Percentiles rank a stretch among this genome's conserved stretches.
These are phyloP conservation scores for Onychorhynchus coronatus DNA, from an alignment of 2,113 vertebrate species.

Conservation along the genomic window DNA sequence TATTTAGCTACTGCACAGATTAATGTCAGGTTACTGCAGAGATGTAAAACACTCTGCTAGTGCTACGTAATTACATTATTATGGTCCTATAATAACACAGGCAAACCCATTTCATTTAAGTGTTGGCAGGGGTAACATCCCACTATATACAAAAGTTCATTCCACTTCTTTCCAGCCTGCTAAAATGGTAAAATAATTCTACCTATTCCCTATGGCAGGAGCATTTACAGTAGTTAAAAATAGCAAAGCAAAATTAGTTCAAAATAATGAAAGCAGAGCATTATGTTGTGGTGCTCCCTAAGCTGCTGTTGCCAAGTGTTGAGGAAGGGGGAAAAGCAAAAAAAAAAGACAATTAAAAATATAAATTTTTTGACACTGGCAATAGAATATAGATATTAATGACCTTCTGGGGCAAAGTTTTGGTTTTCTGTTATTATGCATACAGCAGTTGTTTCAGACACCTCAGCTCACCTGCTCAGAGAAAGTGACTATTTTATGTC, in stretches of 20 bases:
- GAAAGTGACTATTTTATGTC: neutral
- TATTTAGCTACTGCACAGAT: neutral
- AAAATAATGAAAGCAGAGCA: conserved; percentile 22
- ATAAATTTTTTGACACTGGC: neutral
- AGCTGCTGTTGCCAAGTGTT: neutral
- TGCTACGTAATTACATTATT: conserved; percentile 46
- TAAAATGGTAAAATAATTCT: conserved; percentile 36
- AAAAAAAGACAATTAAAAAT: neutral
- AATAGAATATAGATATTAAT: neutral
- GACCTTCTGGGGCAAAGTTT: neutral
- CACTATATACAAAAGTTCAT: conserved; percentile 15
- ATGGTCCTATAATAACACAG: conserved; percentile 49
- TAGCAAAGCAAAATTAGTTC: neutral
- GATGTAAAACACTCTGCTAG: conserved; percentile 23
- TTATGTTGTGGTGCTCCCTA: neutral
- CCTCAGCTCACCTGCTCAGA: neutral
- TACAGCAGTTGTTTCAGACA: neutral
- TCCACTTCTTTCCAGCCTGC: conserved; percentile 33
- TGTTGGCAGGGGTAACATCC: conserved; percentile 43
- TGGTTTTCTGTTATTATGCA: neutral
- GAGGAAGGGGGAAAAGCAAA: neutral
- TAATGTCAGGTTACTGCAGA: conserved; percentile 11
- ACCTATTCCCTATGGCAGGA: conserved; percentile 41
- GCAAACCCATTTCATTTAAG: conserved; percentile 24
- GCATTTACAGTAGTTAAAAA: conserved; percentile 50